Conservation (phyloP, 2,888 invertebrate genomes). For the Syritta pipiens region DNA sequence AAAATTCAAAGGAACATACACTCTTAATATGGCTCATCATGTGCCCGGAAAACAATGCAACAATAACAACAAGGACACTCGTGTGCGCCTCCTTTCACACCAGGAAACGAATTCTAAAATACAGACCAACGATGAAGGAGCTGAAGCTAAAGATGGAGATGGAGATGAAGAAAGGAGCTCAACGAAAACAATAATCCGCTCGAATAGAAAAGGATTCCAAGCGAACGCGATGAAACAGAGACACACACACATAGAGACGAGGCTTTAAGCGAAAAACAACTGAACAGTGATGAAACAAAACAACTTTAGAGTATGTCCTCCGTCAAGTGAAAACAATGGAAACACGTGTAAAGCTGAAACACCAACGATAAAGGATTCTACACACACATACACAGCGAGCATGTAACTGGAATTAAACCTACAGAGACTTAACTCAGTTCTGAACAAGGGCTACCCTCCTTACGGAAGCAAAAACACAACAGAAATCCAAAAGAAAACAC, state of each 20-base stretch:
- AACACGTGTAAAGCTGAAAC: conserved; percentile 46
- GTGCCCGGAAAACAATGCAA: conserved; percentile 2
- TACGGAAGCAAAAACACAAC: conserved; percentile 3
- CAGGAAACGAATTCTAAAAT: conserved; percentile 1
- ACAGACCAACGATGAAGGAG: conserved; percentile 2
- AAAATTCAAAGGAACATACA: conserved; percentile 27
- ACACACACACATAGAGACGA: too few relatives aligned
- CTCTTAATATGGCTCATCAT: conserved; percentile 13
- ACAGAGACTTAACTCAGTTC: conserved; percentile 22
- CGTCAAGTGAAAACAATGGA: conserved; percentile 33
- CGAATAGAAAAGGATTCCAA: conserved; percentile 18
- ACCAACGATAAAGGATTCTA: conserved; percentile 22
- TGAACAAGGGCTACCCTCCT: too few relatives aligned
- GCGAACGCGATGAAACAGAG: not conserved
- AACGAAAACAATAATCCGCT: conserved; percentile 39
- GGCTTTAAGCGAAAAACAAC: conserved; percentile 4
- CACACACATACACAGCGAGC: conserved; percentile 2
- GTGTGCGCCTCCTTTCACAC: too few relatives aligned
- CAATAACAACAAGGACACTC: conserved; percentile 13
- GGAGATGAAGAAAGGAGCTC: too few relatives aligned
- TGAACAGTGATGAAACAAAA: conserved; percentile 28
- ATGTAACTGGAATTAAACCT: conserved; percentile 2
- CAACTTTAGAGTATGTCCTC: conserved; percentile 18
- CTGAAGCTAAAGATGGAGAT: too few relatives aligned
- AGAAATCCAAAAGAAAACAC: conserved; percentile 1